phyloP scores from a whole-genome alignment of 2,797 vertebrate genomes.

The Melanitta fusca region DNA sequence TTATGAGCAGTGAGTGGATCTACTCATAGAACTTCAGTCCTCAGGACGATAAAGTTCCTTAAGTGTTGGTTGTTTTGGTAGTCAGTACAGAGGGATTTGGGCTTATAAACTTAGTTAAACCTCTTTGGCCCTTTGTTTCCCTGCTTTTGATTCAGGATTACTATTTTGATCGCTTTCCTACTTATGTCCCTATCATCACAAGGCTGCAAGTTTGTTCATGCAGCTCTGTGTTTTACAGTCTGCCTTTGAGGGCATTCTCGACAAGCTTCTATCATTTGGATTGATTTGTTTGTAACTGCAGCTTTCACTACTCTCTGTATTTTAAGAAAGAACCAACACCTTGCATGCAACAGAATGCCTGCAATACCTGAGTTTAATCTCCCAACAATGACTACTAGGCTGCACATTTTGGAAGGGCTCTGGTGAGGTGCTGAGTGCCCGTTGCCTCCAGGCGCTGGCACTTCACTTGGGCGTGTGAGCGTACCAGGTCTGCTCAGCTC shows the following conservation, averaged over 20 bases:
- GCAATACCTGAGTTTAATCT: not conserved
- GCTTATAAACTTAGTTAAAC: not conserved
- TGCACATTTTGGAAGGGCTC: not conserved
- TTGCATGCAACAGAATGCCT: accelerated
- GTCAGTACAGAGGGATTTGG: not conserved
- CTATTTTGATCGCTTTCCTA: not conserved
- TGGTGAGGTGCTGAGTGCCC: not conserved
- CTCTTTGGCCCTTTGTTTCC: not conserved
- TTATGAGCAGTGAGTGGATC: not conserved
- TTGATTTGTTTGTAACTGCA: not conserved
- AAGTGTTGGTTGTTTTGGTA: not conserved
- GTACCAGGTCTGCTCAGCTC: not conserved
- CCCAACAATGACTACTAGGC: not conserved
- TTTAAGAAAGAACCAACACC: not conserved
- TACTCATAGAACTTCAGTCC: not conserved
- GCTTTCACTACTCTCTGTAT: not conserved
- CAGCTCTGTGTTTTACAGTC: not conserved
- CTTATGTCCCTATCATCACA: not conserved
- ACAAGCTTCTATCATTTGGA: not conserved
- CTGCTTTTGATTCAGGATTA: not conserved
- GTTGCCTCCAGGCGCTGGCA: not conserved
- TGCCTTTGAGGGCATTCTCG: not conserved
- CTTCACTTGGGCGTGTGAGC: not conserved
- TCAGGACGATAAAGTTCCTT: not conserved
- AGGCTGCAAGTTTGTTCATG: not conserved